These are phyloP conservation scores for Porites australiensis DNA, from an alignment of 64 coral and sea anemone species.

Conservation along the genomic window DNA sequence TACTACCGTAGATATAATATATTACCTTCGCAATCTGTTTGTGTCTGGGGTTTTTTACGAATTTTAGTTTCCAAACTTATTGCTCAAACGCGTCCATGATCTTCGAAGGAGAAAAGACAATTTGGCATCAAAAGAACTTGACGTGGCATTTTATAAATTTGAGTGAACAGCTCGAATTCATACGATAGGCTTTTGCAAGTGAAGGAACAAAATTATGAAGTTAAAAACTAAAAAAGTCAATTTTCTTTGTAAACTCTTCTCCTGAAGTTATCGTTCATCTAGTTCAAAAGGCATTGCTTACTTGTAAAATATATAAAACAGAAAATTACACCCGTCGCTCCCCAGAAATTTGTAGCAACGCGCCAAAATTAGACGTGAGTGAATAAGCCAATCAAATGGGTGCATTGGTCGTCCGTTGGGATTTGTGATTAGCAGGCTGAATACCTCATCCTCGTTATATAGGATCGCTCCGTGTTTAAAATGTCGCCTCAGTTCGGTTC, in stretches of 20 bases:
- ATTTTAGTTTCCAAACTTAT: not conserved
- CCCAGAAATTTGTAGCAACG: not conserved
- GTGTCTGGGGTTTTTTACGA: not conserved
- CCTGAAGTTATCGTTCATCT: no score
- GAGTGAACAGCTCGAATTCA: no score
- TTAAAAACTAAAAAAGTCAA: no score
- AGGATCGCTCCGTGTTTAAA: slow-evolving; percentile 5
- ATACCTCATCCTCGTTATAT: not conserved
- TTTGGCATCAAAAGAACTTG: no score
- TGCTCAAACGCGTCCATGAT: not conserved
- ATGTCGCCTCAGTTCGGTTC: no score
- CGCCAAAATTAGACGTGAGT: slow-evolving; percentile 5
- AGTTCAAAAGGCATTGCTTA: no score
- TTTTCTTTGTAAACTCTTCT: no score
- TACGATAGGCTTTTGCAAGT: no score
- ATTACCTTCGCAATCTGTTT: not conserved
- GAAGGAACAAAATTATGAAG: no score
- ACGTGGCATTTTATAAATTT: no score
- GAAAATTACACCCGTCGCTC: not conserved
- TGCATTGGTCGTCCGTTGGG: not conserved
- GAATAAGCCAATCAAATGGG: slow-evolving; percentile 1
- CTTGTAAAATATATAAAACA: not conserved
- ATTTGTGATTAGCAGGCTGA: slow-evolving; percentile 10
- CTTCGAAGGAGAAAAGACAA: not conserved
- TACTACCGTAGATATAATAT: not conserved